A percentile compares a stretch with the other conserved stretches of the same genome.
Evolutionary conservation across 2,797 vertebrate genomes (phyloP).

Genomic region (Squalus acanthias): DNA sequence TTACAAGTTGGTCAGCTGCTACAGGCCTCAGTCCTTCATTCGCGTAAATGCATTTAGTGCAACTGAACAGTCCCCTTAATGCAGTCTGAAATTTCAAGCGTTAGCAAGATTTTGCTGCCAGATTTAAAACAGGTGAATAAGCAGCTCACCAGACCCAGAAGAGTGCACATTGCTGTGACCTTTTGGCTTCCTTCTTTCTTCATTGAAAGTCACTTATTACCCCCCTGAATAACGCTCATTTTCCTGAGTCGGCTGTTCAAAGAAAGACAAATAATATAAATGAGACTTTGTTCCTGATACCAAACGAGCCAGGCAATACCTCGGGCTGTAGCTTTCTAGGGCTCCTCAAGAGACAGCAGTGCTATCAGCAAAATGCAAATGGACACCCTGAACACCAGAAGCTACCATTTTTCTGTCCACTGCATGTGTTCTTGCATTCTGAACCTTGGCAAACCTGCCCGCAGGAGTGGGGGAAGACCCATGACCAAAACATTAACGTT

Average conservation of each 20-base stretch:
- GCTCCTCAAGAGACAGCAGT: neutral
- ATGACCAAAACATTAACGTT: neutral
- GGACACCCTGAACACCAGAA: neutral
- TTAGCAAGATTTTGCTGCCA: neutral
- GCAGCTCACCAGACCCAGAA: neutral
- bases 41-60: neutral
- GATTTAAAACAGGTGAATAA: neutral
- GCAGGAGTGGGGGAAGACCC: neutral
- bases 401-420: neutral
- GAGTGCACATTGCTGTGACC: neutral
- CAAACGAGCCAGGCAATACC: neutral
- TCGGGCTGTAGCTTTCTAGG: neutral
- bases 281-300: neutral
- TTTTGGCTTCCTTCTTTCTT: neutral
- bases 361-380: neutral
- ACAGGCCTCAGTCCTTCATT: neutral
- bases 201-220: constrained; percentile 25
- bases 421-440: neutral
- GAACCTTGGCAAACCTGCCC: neutral
- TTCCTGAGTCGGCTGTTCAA: neutral
- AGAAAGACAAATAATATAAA: neutral
- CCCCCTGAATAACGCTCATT: neutral
- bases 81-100: neutral
- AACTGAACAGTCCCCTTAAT: neutral
- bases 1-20: neutral